Percentiles rank a stretch among this genome's conserved stretches.
Evolutionary conservation across 2,888 invertebrate genomes (phyloP).

Genomic region (Drosophila conformis): DNA sequence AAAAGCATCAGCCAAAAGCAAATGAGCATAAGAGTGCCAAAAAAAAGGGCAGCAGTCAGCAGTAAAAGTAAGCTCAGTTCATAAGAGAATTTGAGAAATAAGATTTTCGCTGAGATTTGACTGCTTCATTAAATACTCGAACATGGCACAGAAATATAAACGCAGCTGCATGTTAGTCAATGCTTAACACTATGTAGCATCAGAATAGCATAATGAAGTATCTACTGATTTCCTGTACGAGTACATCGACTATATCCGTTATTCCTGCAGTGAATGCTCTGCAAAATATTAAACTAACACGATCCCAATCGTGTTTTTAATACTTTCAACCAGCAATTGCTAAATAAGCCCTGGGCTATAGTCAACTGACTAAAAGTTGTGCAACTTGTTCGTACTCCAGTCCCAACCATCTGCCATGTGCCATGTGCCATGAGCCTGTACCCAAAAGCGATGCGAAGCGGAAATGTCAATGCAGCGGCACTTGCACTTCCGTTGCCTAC

Average conservation of each 20-base stretch:
- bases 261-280: slow-evolving; percentile 19
- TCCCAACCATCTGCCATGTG: slow-evolving; percentile 25
- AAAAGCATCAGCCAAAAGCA: slow-evolving; percentile 52
- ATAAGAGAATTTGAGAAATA: slow-evolving; percentile 36
- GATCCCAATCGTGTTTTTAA: slow-evolving; percentile 7
- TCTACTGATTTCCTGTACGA: slow-evolving; percentile 26
- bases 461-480: slow-evolving; percentile 80
- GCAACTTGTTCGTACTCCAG: slow-evolving; percentile 39
- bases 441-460: slow-evolving; percentile 72
- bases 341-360: slow-evolving; percentile 53
- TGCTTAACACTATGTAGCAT: not conserved
- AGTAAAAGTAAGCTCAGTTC: slow-evolving; percentile 42
- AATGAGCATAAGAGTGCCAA: slow-evolving; percentile 49
- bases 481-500: slow-evolving; percentile 79
- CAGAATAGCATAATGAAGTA: slow-evolving; percentile 11
- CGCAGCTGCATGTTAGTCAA: slow-evolving; percentile 5
- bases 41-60: slow-evolving; percentile 24
- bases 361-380: slow-evolving; percentile 62
- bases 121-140: slow-evolving; percentile 58
- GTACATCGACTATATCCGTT: slow-evolving; percentile 33
- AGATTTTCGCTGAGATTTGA: slow-evolving; percentile 57
- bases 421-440: slow-evolving; percentile 29
- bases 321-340: slow-evolving; percentile 32
- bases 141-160: slow-evolving; percentile 16
- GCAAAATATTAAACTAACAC: slow-evolving; percentile 39